Evolutionary conservation across 2,888 invertebrate genomes (phyloP), one percentile per base, ranked within the genome.

Genomic region (Silvanus unidentatus): DNA sequence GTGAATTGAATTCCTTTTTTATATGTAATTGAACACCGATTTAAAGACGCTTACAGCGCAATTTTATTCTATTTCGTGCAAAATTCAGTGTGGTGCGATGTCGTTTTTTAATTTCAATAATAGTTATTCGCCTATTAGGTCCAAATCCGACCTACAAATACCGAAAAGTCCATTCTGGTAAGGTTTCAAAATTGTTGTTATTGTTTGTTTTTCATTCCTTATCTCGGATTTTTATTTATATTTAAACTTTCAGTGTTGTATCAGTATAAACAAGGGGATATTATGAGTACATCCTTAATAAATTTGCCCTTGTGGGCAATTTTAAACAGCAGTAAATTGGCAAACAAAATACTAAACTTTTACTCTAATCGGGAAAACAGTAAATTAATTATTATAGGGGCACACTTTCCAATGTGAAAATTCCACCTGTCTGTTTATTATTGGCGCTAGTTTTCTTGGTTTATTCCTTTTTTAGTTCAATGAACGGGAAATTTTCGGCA

Each of bases 31-130:
- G 3, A 5, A 22, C 22, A 8, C 22, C 22, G 22, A 5, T 27
- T 5, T 28, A 46, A 38, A 49, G 48, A 52, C 52, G 48, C 50
- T 49, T 41, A 48, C 37, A 30, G 43, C 28, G 49, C 40, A 39
- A 38, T 13, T 50, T 49, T 44, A 22, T 22, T 5, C 3, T n/a
- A n/a, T n/a, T n/a, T n/a, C n/a, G n/a, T n/a, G n/a, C n/a, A n/a
- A n/a, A n/a, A n/a, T n/a, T n/a, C n/a, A n/a, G n/a, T n/a, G n/a
- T n/a, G n/a, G n/a, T n/a, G n/a, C 3, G n/a, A 32, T 32, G 32
- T 32, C 32, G 37, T 10, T 16, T 3, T 37, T 37, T 37, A 37
- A 16, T 37, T 37, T 15, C n/a, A 37, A 37, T n/a, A 12, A 12
- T 9, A 15, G 16, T 37, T 6, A 5, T 15, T 15, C 15, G 4